Base-by-base conservation (phyloP, 2,113 vertebrate species). In the Phylloscopus trochiloides region DNA sequence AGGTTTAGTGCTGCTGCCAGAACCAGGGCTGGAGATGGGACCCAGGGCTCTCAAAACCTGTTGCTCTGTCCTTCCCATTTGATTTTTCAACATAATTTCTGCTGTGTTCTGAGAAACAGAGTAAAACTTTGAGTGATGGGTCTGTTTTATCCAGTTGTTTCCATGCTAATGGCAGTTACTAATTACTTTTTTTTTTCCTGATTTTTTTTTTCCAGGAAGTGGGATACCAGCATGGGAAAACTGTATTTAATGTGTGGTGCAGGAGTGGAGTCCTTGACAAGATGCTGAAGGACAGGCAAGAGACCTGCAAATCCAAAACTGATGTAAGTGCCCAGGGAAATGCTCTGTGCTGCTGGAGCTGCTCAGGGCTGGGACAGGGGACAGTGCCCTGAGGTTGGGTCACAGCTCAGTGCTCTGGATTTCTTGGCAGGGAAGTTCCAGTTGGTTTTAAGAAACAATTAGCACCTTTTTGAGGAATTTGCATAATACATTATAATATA, bases 171-270 rank as follows among this genome's bases (percentile, higher is more conserved):
- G 25, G 3, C 15, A 32, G 52, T 12, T 57, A 38, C 17, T 71
- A 50, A 70, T 61, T 32, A 17, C 9, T 25, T n/a, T 40, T 24
- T 34, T 31, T 26, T 0, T 3, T 19, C 28, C 19, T 10, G 4
- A 32, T 18, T 66, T 17, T 24, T 70, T 57, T 55, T 29, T 75
- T 43, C 31, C 93, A 99, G 99, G 99, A 99, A 54, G 99, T 99
- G 85, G 99, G 99, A 24, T 99, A 99, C 95, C 99, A 98, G 92
- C 99, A 99, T 0, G 99, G 98, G 13, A 98, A 98, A 94, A 99
- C 98, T 0, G 93, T 99, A 12, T 99, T 99, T 71, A 98, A 98
- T 16, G 98, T 99, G 92, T 99, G 99, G 99, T 93, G 97, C 70
- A 98, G 99, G 78, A 99, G 98, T 10, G 98, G 98, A 1, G 99